A percentile compares a stretch with the other conserved stretches of the same genome.
Conservation (phyloP, 53 echinoderm and acorn worm species). For the Apostichopus leukothele region DNA sequence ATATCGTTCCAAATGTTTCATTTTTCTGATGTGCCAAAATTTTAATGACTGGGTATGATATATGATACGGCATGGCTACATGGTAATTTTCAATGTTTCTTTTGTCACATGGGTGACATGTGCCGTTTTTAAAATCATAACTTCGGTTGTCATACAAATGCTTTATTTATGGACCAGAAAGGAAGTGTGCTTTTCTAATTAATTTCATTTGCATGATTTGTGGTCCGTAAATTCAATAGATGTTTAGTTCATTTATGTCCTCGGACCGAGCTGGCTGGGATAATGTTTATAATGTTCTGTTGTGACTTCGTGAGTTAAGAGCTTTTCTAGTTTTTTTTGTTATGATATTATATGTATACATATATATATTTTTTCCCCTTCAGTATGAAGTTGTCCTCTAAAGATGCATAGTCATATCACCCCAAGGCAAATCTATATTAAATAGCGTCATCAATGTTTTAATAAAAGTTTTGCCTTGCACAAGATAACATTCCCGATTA, state of each 20-base stretch:
- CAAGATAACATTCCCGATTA: neutral
- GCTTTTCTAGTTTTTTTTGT: neutral
- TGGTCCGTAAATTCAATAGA: neutral
- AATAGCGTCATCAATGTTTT: neutral
- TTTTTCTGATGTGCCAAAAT: neutral
- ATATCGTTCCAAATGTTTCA: neutral
- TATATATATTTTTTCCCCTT: neutral
- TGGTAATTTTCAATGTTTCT: conserved; percentile 7
- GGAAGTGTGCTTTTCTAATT: conserved; percentile 14
- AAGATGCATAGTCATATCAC: neutral
- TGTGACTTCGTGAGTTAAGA: neutral
- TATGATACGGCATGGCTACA: neutral
- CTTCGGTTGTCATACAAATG: conserved; percentile 21
- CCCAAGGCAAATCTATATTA: neutral
- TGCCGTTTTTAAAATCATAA: conserved; percentile 8
- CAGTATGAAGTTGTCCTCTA: neutral
- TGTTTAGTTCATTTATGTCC: neutral
- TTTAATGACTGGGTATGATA: neutral
- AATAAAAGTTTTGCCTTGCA: neutral
- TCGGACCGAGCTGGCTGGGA: too few relatives aligned
- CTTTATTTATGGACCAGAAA: neutral
- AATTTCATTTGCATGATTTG: conserved; percentile 39
- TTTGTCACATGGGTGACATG: neutral
- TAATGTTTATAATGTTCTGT: too few relatives aligned
- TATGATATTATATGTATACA: too few relatives aligned